Evolutionary conservation across 2,797 vertebrate genomes (phyloP), one percentile per base, ranked within the genome.

Genomic region (Channa striata): DNA sequence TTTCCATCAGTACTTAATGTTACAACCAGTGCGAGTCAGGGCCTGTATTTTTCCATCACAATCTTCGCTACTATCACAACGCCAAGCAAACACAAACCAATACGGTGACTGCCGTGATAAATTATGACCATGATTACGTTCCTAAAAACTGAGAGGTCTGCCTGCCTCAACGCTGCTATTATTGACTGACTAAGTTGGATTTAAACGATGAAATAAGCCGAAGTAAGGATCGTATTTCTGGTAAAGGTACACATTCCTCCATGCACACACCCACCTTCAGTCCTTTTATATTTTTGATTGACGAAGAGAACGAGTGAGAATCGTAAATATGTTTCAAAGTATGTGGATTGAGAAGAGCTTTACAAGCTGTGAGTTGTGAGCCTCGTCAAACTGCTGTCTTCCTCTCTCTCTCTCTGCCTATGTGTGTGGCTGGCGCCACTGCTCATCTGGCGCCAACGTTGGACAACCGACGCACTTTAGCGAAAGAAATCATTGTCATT

Each of bases 381-480:
- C 44, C 72, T 89, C 70, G 77, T 82, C 74, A 63, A 54, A 75
- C 59, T 84, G 74, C 68, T 84, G 80, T 82, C 77, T 77, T 77
- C 68, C 74, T 76, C 78, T 81, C 74, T 78, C 59, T 69, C 57
- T 30, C 25, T 30, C 71, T 54, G 61, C 64, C 78, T 89, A 65
- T 84, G 77, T 88, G 84, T 82, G 82, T 85, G 80, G 91, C 93
- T 93, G 91, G 91, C 93, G 91, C 93, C 94, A 92, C 93, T 73
- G 93, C 90, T 93, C 93, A 92, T 93, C 94, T 94, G 93, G 93
- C 94, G 93, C 94, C 94, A 95, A 95, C 89, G 90, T 78, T 85
- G 86, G 86, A 87, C 85, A 13, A 84, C 81, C 71, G 79, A 90
- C 88, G 82, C 83, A 89, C 87, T 91, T 90, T 86, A 90, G 82